Base-by-base conservation (phyloP, 2,888 invertebrate species). In the Cantharis flavilabris region DNA sequence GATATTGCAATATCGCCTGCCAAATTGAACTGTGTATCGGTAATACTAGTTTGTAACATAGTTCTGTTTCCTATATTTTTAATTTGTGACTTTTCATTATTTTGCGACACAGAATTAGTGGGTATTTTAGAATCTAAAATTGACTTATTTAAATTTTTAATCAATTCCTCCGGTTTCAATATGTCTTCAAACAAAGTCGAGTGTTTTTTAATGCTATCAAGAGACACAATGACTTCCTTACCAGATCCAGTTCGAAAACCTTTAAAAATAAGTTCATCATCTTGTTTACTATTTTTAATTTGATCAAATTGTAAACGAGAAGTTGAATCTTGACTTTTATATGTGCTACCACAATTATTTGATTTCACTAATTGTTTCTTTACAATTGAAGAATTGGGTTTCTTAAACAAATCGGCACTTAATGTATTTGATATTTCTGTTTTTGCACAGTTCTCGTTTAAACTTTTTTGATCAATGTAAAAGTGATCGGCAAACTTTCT, bases 131-230 rank as follows among this genome's bases (percentile, higher is more conserved):
- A 16, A 77, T 62, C 78, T 70, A 72, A 72, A 65, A 73, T 76
- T 23, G 80, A 76, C 71, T 77, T 81, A 49, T 33, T 72, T 28
- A 70, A 49, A 33, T 64, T 49, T 28, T 62, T 69, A 5, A 67
- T 10, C 9, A 33, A 9, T 13, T 76, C 70, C 18, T 71, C 62
- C 3, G 18, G 30, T 63, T 65, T 73, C 11, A 84, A 77, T 18
- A 78, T 80, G 49, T 77, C 69, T 76, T 90, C 88, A 83, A 89
- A 88, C 83, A 89, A 88, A 9, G 89, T 88, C 77, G 81, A 87
- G 67, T 87, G 88, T 81, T 85, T 87, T 23, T 84, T 83, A 62
- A 85, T 71, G 63, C 80, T 80, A 7, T 82, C 80, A 65, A 84
- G 75, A 62, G 88, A 84, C 28, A 81, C 73, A n/a, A 67, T 65